These are phyloP conservation scores for Luperina nickerlii DNA, from an alignment of 2,888 invertebrate genomes.

Conservation along the genomic window DNA sequence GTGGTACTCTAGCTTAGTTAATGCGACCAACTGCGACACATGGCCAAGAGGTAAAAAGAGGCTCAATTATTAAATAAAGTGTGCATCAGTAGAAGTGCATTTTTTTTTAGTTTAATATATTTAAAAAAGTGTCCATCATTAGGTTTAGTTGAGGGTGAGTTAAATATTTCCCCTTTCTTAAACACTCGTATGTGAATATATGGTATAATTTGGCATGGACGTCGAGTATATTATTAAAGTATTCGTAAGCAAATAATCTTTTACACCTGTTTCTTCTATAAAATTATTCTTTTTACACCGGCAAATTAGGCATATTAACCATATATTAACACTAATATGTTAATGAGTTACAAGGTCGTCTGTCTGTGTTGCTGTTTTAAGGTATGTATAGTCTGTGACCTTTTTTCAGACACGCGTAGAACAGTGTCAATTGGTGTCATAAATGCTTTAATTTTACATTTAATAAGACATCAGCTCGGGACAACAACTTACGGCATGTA, in stretches of 20 bases:
- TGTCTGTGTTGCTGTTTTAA: neutral
- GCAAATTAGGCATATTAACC: neutral
- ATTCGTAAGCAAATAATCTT: neutral
- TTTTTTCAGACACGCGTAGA: neutral
- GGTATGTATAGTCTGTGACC: slow-evolving; percentile 14
- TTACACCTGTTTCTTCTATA: neutral
- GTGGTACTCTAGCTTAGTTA: neutral
- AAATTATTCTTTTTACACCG: neutral
- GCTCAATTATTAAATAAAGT: neutral
- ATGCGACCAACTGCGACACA: too few relatives aligned
- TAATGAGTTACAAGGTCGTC: slow-evolving; percentile 27
- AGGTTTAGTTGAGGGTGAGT: neutral
- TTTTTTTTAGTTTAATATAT: too few relatives aligned
- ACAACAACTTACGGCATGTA: too few relatives aligned
- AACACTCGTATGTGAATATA: neutral
- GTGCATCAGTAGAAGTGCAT: neutral
- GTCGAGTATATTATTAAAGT: neutral
- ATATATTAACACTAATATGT: slow-evolving; percentile 1
- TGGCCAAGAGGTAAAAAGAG: too few relatives aligned
- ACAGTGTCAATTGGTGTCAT: neutral
- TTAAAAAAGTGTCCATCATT: neutral
- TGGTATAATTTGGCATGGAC: neutral
- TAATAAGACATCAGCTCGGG: neutral
- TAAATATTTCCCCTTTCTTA: neutral
- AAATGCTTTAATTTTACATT: neutral